Percentiles rank a stretch among this genome's conserved stretches.
These are phyloP conservation scores for Typhlichthys eigenmanni DNA, from an alignment of 2,797 vertebrate genomes.

Conservation along the genomic window DNA sequence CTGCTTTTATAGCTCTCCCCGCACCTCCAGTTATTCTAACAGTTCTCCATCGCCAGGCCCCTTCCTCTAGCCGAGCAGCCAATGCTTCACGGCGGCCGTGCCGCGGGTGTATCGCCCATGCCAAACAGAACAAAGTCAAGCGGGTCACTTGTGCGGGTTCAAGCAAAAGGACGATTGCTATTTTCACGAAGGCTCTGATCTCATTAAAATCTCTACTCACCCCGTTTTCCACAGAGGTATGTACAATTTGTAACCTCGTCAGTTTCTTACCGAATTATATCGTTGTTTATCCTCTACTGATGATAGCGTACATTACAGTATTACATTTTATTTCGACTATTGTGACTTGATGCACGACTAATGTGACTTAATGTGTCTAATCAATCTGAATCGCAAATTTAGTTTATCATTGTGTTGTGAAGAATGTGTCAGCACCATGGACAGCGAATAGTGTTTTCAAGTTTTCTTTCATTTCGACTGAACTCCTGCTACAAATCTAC, in stretches of 20 bases:
- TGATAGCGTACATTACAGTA: too few relatives aligned
- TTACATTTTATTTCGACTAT: too few relatives aligned
- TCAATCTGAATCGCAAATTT: too few relatives aligned
- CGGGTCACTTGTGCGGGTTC: constrained; percentile 59
- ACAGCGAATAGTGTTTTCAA: constrained; percentile 37
- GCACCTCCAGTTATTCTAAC: constrained; percentile 3
- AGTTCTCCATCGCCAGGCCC: constrained; percentile 11
- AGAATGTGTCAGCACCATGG: constrained; percentile 66
- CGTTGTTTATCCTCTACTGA: too few relatives aligned
- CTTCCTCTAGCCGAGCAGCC: constrained; percentile 47
- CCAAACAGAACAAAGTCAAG: constrained; percentile 54
- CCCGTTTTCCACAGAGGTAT: constrained; percentile 54
- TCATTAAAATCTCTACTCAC: constrained; percentile 20
- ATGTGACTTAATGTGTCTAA: too few relatives aligned
- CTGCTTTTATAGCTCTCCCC: constrained; percentile 64
- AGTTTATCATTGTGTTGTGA: not conserved
- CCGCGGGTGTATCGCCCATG: constrained; percentile 60
- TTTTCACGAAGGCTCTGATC: constrained; percentile 11
- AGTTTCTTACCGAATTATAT: not conserved
- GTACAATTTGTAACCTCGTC: constrained; percentile 10
- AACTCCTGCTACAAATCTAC: not conserved
- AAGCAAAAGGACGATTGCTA: not conserved
- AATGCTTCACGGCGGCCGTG: constrained; percentile 53
- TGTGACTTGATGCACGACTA: too few relatives aligned
- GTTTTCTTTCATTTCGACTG: not conserved